Evolutionary conservation across 2,797 vertebrate species (phyloP), one percentile per base, ranked within the genome.

Genomic region (Lithobates pipiens): DNA sequence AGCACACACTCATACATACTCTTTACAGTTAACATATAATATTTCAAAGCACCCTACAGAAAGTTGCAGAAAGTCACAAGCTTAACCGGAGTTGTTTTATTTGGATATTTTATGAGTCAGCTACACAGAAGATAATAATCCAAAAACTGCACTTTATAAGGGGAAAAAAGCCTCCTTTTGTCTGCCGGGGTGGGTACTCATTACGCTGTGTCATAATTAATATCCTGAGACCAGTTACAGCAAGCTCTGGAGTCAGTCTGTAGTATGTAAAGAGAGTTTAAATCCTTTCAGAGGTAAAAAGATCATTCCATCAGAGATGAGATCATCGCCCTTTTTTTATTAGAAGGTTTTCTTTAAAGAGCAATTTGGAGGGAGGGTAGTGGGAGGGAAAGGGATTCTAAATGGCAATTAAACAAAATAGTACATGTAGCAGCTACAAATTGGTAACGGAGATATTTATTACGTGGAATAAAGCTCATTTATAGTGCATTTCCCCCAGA

Each of bases 241-340:
- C 77, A 85, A 67, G 77, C 71, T 67, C 84, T 85, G 76, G 77
- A 80, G 69, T 80, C 84, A 85, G 57, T 80, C 76, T 73, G 77
- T 80, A 85, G 50, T 39, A 71, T 71, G 67, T 85, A 80, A 85
- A 80, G 76, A 74, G 77, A 80, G 34, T 80, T 74, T 80, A 85
- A 85, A 85, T 80, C 84, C 84, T 74, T 80, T 54, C 70, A 27
- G 84, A 68, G 83, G 83, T 70, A 73, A 46, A 46, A 78, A 85
- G 76, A 78, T 85, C 76, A 78, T 85, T 85, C 83, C 83, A 85
- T 85, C 65, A 85, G 76, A 46, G 54, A 79, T 85, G 76, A 85
- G 83, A 76, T 85, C 83, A 85, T 79, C 77, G 16, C 76, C 61
- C 42, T 85, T 67, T 69, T 50, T 79, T 85, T 67, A 85, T 63